phyloP scores from a whole-genome alignment of 2,888 invertebrate species.

The Drosophila subquinaria region DNA sequence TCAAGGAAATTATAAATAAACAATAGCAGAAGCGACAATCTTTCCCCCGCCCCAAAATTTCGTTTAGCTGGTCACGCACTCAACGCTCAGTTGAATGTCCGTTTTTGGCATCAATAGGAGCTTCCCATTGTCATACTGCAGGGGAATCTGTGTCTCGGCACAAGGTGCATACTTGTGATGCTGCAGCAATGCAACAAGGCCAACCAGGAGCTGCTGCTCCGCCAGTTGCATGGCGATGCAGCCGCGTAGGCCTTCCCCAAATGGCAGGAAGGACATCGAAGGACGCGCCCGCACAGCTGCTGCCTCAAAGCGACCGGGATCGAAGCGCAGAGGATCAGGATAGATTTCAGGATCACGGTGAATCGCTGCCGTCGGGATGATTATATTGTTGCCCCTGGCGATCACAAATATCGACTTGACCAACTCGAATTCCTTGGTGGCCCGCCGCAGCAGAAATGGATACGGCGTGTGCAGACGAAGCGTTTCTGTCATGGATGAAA shows the following conservation, averaged over 20 bases:
- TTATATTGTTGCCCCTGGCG: constrained; percentile 72
- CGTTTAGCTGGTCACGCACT: constrained; percentile 38
- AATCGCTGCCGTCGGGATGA: constrained; percentile 85
- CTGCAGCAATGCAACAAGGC: constrained; percentile 69
- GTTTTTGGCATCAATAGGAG: constrained; percentile 70
- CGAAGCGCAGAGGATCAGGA: constrained; percentile 87
- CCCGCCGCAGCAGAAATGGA: constrained; percentile 75
- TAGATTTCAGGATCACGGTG: constrained; percentile 87
- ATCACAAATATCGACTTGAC: constrained; percentile 79
- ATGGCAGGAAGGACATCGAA: constrained; percentile 79
- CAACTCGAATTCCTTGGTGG: constrained; percentile 78
- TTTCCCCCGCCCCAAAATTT: neutral
- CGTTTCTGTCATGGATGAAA: constrained; percentile 83
- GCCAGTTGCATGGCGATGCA: constrained; percentile 78
- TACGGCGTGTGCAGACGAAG: constrained; percentile 86
- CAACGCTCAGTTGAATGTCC: constrained; percentile 70
- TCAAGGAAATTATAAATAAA: constrained; percentile 21
- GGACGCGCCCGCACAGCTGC: constrained; percentile 86
- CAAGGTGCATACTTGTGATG: constrained; percentile 71
- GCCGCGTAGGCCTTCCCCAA: constrained; percentile 79
- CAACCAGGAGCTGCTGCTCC: constrained; percentile 75
- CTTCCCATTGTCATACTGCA: constrained; percentile 69
- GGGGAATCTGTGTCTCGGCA: constrained; percentile 70
- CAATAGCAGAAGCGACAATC: constrained; percentile 5
- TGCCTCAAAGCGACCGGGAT: constrained; percentile 88